Evolutionary conservation across 2,888 invertebrate species (phyloP).

Genomic region (Nemoura dubitans): DNA sequence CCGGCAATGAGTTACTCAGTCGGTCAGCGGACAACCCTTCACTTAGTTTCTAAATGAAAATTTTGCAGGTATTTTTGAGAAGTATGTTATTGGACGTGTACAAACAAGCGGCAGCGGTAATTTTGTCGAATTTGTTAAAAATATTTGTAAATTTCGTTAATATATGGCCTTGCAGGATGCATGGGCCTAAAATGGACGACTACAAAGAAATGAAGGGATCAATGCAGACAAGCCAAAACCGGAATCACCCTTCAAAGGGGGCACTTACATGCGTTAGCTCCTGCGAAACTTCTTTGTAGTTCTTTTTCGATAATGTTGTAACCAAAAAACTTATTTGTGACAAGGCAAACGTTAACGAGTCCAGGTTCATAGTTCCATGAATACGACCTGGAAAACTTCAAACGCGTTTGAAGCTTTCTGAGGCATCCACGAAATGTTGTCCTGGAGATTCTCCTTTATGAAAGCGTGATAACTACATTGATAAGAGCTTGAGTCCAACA

Average conservation of each 20-base stretch:
- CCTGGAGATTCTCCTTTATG: constrained; percentile 60
- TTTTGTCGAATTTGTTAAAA: no score
- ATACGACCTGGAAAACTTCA: constrained; percentile 94
- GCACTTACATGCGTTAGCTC: constrained; percentile 88
- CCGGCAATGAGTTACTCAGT: no score
- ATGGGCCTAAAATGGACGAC: constrained; percentile 5
- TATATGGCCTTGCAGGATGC: neutral
- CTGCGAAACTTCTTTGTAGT: constrained; percentile 88
- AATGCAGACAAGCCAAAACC: neutral
- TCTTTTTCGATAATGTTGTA: constrained; percentile 94
- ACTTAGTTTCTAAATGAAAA: no score
- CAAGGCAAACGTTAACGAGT: constrained; percentile 98
- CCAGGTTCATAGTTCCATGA: constrained; percentile 98
- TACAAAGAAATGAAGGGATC: neutral
- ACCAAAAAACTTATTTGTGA: constrained; percentile 98
- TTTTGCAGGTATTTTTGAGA: no score
- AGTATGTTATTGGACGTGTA: no score
- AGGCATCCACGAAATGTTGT: constrained; percentile 75
- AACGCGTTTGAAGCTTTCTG: constrained; percentile 92
- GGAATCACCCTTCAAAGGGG: neutral
- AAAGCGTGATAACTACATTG: constrained; percentile 63
- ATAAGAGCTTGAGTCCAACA: constrained; percentile 63
- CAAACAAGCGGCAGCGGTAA: no score
- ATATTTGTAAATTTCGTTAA: neutral
- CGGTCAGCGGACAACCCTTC: no score